Evolutionary conservation across 2,888 invertebrate species (phyloP), one percentile per base, ranked within the genome.

Genomic region (Tipula helvola): DNA sequence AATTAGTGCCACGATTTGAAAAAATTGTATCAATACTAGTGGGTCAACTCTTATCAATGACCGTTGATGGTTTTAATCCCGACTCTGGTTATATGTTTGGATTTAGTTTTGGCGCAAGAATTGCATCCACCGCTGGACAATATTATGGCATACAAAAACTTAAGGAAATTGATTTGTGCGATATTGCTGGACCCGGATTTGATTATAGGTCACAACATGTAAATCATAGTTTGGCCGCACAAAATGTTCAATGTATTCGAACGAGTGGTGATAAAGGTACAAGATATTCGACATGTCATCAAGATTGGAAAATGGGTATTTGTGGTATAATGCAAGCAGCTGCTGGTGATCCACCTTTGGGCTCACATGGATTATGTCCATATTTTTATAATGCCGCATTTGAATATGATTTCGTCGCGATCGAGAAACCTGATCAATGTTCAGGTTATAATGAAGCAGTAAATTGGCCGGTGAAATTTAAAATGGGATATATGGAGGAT

Each of bases 261-360:
- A 89, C 89, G 3, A 89, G 89, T 87, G 86, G 47, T 7, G 89
- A 88, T 84, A 89, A 89, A 52, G 89, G 89, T 86, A 89, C 89
- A 0, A 36, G 87, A 0, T 87, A 88, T 5, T 87, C 89, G 5
- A 88, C 89, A 85, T 89, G 89, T 42, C 89, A 89, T 87, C 89
- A 89, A 86, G 88, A 89, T 88, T 89, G 89, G 89, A 88, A 88
- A 85, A 89, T 89, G 89, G 89, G 89, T 7, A 87, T 88, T 39
- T 89, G 89, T 87, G 89, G 89, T 39, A 83, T 87, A 52, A 86
- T 87, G 85, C 89, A 89, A 88, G 36, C 87, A 5, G 89, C 88
- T 3, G 88, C 89, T 3, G 86, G 88, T 0, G 13, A 87, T n/a
- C 87, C 87, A 8, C 89, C 89, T 3, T 83, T 87, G 5, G 89